Evolutionary conservation across 2,113 vertebrate species (phyloP).

Genomic region (Shinisaurus crocodilurus): DNA sequence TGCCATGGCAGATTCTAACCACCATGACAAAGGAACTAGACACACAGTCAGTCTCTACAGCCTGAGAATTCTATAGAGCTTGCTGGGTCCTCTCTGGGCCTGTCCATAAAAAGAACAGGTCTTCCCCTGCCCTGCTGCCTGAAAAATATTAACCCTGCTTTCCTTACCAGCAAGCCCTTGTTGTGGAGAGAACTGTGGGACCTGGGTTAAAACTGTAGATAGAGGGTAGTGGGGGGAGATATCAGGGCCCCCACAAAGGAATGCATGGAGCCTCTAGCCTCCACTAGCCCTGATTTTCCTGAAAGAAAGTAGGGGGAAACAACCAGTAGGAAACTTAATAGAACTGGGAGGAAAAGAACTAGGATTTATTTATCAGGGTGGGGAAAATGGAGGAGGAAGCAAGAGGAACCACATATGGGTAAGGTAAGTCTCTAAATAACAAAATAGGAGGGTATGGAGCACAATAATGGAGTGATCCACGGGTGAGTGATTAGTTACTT

Average conservation of each 20-base stretch:
- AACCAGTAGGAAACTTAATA: background rate
- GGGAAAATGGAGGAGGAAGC: no score
- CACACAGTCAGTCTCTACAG: background rate
- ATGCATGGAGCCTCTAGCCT: background rate
- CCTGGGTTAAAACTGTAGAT: background rate
- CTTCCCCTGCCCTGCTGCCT: background rate
- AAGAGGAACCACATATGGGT: no score
- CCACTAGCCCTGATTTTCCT: background rate
- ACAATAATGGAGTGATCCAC: no score
- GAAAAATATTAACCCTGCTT: background rate
- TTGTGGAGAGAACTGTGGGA: background rate
- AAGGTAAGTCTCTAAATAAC: background rate
- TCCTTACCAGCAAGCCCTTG: background rate
- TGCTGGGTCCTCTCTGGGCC: background rate
- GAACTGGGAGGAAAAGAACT: background rate
- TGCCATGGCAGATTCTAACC: slow-evolving; percentile 24
- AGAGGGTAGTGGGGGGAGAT: background rate
- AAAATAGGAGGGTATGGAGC: background rate
- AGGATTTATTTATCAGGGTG: background rate
- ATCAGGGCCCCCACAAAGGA: background rate
- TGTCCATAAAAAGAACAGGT: background rate
- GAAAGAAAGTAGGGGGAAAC: background rate
- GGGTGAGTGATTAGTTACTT: no score
- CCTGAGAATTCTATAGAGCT: background rate
- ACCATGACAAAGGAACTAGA: slow-evolving; percentile 22